Evolutionary conservation across 1,140 invertebrate species (phyloP).

Genomic region (Eueides isabella): DNA sequence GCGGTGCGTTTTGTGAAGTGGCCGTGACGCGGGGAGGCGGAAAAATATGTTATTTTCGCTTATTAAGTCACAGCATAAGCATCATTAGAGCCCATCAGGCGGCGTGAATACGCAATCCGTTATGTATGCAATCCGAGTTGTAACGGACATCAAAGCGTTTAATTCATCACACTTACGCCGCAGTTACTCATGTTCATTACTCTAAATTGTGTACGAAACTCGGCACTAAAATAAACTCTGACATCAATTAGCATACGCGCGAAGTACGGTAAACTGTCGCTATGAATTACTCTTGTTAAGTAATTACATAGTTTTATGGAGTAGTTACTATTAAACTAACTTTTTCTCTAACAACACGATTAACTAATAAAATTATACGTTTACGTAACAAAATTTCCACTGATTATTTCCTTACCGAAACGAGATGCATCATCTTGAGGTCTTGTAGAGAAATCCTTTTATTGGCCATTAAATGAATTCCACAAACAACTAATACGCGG

Average conservation of each 20-base stretch:
- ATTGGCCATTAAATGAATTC: conserved; percentile 57
- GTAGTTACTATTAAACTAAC: conserved; percentile 1
- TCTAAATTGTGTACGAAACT: conserved; percentile 46
- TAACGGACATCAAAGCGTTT: conserved; percentile 44
- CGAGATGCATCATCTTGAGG: neutral
- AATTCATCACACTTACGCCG: conserved; percentile 42
- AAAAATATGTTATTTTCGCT: conserved; percentile 46
- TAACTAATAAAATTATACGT: neutral
- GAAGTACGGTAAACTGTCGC: conserved; percentile 43
- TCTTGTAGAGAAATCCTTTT: conserved; percentile 23
- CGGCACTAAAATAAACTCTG: conserved; percentile 55
- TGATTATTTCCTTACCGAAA: neutral
- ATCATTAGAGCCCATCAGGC: conserved; percentile 13
- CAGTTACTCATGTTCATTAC: conserved; percentile 47
- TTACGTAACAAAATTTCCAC: neutral
- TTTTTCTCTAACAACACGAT: neutral
- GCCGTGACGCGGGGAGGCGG: conserved; percentile 39
- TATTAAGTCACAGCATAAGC: conserved; percentile 40
- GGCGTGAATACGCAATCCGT: neutral
- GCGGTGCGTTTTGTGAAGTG: conserved; percentile 53
- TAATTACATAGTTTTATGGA: conserved; percentile 28
- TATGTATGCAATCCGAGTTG: conserved; percentile 6
- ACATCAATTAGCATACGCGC: conserved; percentile 59
- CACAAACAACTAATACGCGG: conserved; percentile 65
- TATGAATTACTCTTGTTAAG: conserved; percentile 37